Evolutionary conservation across 2,888 invertebrate genomes (phyloP), one percentile per base, ranked within the genome.

Genomic region (Noctua janthina): DNA sequence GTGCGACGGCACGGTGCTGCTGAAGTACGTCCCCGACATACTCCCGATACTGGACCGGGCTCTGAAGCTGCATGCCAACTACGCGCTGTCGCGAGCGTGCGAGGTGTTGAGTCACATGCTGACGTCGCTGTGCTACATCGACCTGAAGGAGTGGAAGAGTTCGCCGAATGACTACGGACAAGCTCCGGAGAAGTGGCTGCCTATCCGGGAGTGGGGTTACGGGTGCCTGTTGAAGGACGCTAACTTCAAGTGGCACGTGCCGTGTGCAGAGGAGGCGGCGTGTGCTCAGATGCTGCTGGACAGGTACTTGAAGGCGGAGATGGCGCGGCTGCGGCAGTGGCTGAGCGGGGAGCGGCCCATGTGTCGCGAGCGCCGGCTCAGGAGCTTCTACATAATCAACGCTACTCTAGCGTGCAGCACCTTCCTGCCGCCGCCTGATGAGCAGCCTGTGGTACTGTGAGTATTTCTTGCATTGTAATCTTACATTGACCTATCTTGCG

Each of bases 131-230:
- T 98, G 98, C 0, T 96, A 95, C 43, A 96, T 98, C 2, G 97
- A 97, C 85, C 97, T 98, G 20, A 95, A 97, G 67, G 98, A 98
- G 92, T 97, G 97, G 95, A 95, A 97, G 88, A 98, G 98, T 92
- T 97, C 97, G 1, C 94, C 97, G 0, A 95, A 96, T 39, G 97
- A 98, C 83, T 98, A 98, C 89, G 97, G 97, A 39, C 96, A 96
- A 64, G 98, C 98, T 0, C 96, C 98, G 0, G 96, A 97, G 80
- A 98, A 98, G 79, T 98, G 98, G 95, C 96, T 98, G 69, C 98
- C 98, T 17, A 97, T 99, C 43, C 97, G 98, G 43, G 98, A 99
- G 88, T 99, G 99, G 99, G 99, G 99, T 0, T 97, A 97, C 81
- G 97, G 98, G 0, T 97, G 98, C 35, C 96, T 98, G 88, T 94